Percentiles rank a stretch among this genome's conserved stretches.
phyloP scores from a whole-genome alignment of 2,113 vertebrate species.

The Bothrops jararaca region DNA sequence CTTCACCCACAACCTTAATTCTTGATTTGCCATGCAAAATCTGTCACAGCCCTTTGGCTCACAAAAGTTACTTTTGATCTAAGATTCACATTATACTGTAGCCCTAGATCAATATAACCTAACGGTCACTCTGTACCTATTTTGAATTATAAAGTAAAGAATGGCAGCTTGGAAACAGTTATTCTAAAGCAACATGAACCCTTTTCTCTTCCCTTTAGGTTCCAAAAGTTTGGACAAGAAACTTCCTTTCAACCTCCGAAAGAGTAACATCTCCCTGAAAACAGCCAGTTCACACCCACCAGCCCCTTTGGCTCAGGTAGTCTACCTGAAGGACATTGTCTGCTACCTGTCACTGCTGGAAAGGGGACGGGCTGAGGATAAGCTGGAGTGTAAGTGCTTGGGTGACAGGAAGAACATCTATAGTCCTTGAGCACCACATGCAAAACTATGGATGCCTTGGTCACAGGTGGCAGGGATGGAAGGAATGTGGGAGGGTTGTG shows the following conservation, averaged over 20 bases:
- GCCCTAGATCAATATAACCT: neutral
- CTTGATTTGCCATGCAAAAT: neutral
- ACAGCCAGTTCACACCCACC: constrained; percentile 30
- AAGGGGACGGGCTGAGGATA: constrained; percentile 88
- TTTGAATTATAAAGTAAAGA: neutral
- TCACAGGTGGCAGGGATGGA: neutral
- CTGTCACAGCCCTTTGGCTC: neutral
- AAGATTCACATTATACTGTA: neutral
- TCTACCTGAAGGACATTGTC: constrained; percentile 91
- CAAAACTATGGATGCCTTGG: neutral
- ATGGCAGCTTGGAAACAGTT: neutral
- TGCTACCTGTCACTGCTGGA: constrained; percentile 96
- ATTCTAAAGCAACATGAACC: neutral
- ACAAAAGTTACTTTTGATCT: neutral
- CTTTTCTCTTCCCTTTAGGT: constrained; percentile 24
- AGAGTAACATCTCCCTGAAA: constrained; percentile 72
- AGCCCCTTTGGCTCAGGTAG: constrained; percentile 65
- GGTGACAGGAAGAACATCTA: neutral
- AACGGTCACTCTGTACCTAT: neutral
- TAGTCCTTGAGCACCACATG: rapidly evolving
- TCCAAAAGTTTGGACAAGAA: constrained; percentile 66
- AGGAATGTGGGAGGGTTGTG: neutral
- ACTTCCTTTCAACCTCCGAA: constrained; percentile 63
- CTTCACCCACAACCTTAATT: neutral
- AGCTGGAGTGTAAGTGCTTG: constrained; percentile 88